Conservation (phyloP, 2,888 invertebrate genomes). For the Notodonta ziczac region DNA sequence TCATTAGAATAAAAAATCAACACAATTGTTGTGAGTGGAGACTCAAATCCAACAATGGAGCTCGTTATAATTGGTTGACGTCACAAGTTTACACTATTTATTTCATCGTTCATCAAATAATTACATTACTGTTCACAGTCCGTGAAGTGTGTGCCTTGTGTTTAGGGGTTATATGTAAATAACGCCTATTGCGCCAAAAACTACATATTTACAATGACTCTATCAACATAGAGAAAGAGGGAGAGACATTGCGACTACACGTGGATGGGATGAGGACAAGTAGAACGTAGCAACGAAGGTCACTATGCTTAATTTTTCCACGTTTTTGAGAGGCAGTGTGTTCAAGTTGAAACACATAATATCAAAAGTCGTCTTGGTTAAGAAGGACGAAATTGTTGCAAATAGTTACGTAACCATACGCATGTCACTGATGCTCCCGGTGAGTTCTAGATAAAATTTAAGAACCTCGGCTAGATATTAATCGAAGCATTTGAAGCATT, state of each 20-base stretch:
- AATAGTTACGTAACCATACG: background rate
- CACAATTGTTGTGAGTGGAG: constrained; percentile 34
- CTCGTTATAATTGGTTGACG: constrained; percentile 34
- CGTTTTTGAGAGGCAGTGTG: no score
- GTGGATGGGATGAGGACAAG: background rate
- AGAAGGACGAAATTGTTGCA: background rate
- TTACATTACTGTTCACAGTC: constrained; percentile 30
- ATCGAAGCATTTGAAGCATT: background rate
- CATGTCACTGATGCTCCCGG: background rate
- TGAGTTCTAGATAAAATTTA: background rate
- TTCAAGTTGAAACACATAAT: no score
- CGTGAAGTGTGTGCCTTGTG: constrained; percentile 24
- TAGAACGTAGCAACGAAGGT: background rate
- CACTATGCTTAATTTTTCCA: no score
- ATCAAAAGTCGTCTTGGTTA: background rate
- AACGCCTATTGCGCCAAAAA: constrained; percentile 4
- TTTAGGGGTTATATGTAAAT: constrained; percentile 15
- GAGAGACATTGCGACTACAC: no score
- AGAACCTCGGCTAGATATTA: background rate
- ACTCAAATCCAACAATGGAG: constrained; percentile 36
- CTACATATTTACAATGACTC: no score
- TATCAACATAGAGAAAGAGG: no score
- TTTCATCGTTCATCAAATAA: constrained; percentile 25
- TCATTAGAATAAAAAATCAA: constrained; percentile 37
- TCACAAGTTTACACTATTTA: constrained; percentile 23